phyloP scores from a whole-genome alignment of 2,888 invertebrate genomes.

The Tenodera sinensis region DNA sequence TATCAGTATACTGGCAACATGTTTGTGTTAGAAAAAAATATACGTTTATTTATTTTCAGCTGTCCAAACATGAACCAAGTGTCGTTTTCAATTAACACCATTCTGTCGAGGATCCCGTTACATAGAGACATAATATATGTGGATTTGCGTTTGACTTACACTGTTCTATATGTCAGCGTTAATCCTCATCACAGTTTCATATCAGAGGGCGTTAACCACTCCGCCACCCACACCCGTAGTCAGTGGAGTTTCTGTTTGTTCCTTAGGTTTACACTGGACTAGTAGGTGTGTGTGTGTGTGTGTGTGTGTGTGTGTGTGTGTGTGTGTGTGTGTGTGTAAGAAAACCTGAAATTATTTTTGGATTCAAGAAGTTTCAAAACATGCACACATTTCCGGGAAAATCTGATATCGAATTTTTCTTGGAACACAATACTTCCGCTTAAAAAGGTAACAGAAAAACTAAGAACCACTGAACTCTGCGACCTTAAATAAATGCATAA shows the following conservation, averaged over 20 bases:
- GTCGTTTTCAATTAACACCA: background rate
- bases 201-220: background rate
- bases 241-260: background rate
- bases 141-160: background rate
- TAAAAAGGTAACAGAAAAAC: too few species aligned
- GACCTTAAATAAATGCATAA: too few species aligned
- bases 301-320: too few species aligned
- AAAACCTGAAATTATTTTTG: too few species aligned
- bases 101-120: background rate
- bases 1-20: background rate
- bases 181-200: background rate
- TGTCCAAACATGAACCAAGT: background rate
- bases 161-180: background rate
- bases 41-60: background rate
- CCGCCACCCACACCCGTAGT: background rate
- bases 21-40: background rate
- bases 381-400: too few species aligned
- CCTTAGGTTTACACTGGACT: too few species aligned
- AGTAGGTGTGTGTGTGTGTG: too few species aligned
- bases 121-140: background rate
- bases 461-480: too few species aligned
- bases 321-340: too few species aligned
- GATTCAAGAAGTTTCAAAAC: too few species aligned
- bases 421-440: too few species aligned
- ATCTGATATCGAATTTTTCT: too few species aligned